Conservation (phyloP, 1,140 invertebrate species). For the Caenorhabditis briggsae region DNA sequence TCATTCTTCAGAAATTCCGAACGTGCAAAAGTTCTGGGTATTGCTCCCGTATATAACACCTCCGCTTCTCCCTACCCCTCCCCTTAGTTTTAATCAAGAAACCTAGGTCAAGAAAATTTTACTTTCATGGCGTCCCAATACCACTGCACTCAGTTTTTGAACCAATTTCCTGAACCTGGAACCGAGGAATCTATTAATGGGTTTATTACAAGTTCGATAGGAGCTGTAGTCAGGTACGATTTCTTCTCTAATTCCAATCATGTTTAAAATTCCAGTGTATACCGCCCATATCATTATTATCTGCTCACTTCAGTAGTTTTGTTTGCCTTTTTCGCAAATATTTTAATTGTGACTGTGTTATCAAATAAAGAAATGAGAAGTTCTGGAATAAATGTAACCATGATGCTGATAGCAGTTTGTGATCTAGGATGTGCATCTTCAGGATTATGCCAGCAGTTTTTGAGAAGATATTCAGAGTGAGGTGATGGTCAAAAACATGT, state of each 20-base stretch:
- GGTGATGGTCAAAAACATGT: neutral
- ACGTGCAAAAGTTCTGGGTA: too few relatives aligned
- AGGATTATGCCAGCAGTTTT: neutral
- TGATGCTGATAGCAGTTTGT: constrained; percentile 13
- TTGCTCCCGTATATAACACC: too few relatives aligned
- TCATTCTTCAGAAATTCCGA: too few relatives aligned
- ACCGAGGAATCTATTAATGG: neutral
- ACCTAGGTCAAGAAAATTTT: too few relatives aligned
- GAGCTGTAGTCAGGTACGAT: neutral
- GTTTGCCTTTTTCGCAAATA: constrained; percentile 21
- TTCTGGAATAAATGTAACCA: constrained; percentile 14
- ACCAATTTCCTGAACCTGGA: constrained; percentile 5
- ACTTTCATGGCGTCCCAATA: neutral
- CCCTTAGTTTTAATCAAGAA: too few relatives aligned
- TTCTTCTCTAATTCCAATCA: neutral
- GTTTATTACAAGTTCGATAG: neutral
- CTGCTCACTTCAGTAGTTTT: constrained; percentile 4
- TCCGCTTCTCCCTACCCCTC: too few relatives aligned
- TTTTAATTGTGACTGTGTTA: neutral
- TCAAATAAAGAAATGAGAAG: constrained; percentile 29
- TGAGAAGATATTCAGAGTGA: constrained; percentile 21
- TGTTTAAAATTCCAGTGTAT: neutral
- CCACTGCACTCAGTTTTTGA: constrained; percentile 11
- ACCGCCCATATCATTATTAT: constrained; percentile 27
- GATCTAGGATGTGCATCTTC: neutral